phyloP scores from a whole-genome alignment of 2,797 vertebrate genomes.

The Onychomys leucogaster region DNA sequence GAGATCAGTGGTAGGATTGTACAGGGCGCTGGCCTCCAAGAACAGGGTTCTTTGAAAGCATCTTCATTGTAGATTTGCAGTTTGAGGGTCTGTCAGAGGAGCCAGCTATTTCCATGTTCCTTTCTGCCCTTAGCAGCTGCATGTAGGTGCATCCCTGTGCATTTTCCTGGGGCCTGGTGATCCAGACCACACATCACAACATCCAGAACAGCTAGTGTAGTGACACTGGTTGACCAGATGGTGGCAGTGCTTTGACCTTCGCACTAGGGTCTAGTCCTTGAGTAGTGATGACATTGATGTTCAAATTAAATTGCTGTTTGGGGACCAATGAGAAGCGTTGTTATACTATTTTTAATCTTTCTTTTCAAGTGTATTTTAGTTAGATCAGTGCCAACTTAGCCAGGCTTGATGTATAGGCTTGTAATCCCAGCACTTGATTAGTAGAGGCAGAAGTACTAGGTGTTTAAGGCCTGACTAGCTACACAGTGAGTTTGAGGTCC shows the following conservation, averaged over 20 bases:
- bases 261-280: background rate
- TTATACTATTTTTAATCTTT: background rate
- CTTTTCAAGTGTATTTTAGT: background rate
- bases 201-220: background rate
- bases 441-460: background rate
- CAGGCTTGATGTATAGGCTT: background rate
- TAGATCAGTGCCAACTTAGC: background rate
- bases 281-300: background rate
- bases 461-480: background rate
- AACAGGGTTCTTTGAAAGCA: background rate
- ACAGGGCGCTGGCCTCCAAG: background rate
- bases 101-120: background rate
- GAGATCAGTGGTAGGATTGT: background rate
- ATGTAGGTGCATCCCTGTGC: background rate
- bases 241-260: rapidly evolving
- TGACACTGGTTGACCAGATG: background rate
- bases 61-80: background rate
- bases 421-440: too few species aligned
- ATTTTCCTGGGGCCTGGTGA: background rate
- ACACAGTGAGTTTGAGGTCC: background rate
- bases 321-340: background rate
- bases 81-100: rapidly evolving
- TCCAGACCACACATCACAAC: background rate
- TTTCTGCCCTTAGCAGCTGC: background rate
- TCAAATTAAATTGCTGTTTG: background rate